These are phyloP conservation scores for Arctopsyche grandis DNA, from an alignment of 1,140 invertebrate species.

Conservation along the genomic window DNA sequence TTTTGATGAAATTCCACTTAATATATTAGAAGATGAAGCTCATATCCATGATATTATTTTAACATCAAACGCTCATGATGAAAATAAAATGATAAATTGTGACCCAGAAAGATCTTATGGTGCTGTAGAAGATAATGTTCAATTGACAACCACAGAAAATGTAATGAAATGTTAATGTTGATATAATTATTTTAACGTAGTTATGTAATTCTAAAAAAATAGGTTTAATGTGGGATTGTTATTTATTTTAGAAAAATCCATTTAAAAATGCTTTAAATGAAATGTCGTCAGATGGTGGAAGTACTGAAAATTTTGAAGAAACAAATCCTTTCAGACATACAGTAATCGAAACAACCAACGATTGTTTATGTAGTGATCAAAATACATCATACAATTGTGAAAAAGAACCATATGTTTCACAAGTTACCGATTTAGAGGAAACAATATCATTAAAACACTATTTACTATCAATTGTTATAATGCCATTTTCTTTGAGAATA, in stretches of 20 bases:
- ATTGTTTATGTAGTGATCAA: background rate
- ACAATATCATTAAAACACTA: slow-evolving; percentile 76
- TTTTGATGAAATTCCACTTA: slow-evolving; percentile 87
- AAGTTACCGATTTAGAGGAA: slow-evolving; percentile 47
- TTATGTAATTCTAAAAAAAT: slow-evolving; percentile 6
- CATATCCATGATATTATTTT: slow-evolving; percentile 48
- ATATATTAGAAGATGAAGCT: slow-evolving; percentile 59
- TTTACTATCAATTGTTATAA: slow-evolving; percentile 86
- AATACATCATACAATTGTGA: background rate
- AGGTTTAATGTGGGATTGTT: background rate
- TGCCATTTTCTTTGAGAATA: slow-evolving; percentile 87
- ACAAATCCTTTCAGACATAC: background rate
- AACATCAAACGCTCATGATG: slow-evolving; percentile 39
- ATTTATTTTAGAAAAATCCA: slow-evolving; percentile 47
- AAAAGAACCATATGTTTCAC: background rate
- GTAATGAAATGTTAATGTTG: background rate
- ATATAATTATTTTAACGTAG: background rate
- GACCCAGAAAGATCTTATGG: slow-evolving; percentile 51
- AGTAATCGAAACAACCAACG: background rate
- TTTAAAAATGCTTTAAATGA: slow-evolving; percentile 42
- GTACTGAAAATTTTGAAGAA: background rate
- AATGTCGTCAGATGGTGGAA: background rate
- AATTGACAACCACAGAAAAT: slow-evolving; percentile 41
- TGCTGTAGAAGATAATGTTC: slow-evolving; percentile 17
- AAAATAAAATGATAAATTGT: slow-evolving; percentile 42